These are phyloP conservation scores for Siniperca knerii DNA, from an alignment of 2,113 vertebrate genomes.

Conservation along the genomic window DNA sequence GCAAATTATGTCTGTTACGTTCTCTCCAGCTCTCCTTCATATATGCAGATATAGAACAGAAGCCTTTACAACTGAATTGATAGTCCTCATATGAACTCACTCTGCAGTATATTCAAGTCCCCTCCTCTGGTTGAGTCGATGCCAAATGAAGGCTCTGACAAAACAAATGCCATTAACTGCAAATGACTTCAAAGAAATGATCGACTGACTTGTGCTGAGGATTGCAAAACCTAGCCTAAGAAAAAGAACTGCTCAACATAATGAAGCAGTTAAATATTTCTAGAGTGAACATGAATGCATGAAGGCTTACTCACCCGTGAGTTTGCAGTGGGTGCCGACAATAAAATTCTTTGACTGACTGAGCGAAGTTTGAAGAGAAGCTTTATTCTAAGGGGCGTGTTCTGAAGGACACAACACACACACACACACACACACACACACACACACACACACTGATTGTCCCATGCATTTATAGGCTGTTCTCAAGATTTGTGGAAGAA, in stretches of 20 bases:
- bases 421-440: neutral
- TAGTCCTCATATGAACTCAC: neutral
- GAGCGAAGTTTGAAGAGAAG: constrained; percentile 24
- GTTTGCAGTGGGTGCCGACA: neutral
- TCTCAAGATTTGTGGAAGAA: too few relatives aligned
- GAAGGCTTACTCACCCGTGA: constrained; percentile 45
- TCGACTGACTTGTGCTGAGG: neutral
- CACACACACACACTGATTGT: neutral
- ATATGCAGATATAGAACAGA: neutral
- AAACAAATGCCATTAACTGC: neutral
- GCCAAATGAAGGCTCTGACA: neutral
- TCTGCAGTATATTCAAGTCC: neutral
- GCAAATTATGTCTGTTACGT: neutral
- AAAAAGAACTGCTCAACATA: neutral
- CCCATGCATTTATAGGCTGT: neutral
- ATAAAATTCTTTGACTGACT: neutral
- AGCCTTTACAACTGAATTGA: neutral
- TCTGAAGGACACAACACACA: neutral
- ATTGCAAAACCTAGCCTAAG: neutral
- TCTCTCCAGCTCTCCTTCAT: neutral
- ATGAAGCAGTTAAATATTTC: neutral
- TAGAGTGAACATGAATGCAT: neutral
- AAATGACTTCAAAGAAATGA: neutral
- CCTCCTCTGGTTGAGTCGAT: neutral
- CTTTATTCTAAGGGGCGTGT: constrained; percentile 50